Conservation (phyloP, 1,140 invertebrate species). For the Drosophila nigrodunni region DNA sequence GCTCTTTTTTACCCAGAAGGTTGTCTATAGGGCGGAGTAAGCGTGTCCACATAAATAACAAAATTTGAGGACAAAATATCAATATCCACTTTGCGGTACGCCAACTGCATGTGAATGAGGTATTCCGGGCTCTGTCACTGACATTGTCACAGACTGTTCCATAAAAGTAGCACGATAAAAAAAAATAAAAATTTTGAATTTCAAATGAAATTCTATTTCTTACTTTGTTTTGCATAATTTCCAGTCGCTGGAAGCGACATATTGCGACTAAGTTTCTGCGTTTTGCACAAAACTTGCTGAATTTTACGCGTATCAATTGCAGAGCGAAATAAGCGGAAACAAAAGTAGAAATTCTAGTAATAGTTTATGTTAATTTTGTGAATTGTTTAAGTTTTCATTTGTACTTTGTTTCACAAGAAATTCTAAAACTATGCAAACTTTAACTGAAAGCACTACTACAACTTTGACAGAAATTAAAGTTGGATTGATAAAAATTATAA, state of each 20-base stretch:
- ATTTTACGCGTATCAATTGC: conserved; percentile 37
- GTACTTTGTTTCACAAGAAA: too few relatives aligned
- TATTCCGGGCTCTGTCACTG: conserved; percentile 11
- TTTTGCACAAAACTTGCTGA: conserved; percentile 11
- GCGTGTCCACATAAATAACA: conserved; percentile 75
- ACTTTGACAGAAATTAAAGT: too few relatives aligned
- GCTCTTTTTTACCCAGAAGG: background rate
- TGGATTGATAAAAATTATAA: too few relatives aligned
- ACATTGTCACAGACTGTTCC: conserved; percentile 33
- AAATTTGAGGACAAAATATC: conserved; percentile 83
- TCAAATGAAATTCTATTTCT: conserved; percentile 79
- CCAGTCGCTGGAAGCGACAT: conserved; percentile 67
- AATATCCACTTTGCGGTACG: conserved; percentile 78
- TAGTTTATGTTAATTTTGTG: conserved; percentile 2
- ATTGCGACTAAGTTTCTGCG: conserved; percentile 58
- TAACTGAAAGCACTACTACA: too few relatives aligned
- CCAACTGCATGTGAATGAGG: conserved; percentile 78
- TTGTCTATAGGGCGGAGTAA: conserved; percentile 17
- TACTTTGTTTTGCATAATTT: conserved; percentile 80
- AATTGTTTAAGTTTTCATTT: background rate
- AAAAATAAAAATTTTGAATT: conserved; percentile 56
- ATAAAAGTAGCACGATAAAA: conserved; percentile 3
- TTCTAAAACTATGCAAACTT: too few relatives aligned
- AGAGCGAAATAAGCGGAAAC: background rate
- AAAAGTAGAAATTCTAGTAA: background rate